A percentile compares a stretch with the other conserved stretches of the same genome.
phyloP scores from a whole-genome alignment of 2,113 vertebrate species.

The Elephantulus edwardii region DNA sequence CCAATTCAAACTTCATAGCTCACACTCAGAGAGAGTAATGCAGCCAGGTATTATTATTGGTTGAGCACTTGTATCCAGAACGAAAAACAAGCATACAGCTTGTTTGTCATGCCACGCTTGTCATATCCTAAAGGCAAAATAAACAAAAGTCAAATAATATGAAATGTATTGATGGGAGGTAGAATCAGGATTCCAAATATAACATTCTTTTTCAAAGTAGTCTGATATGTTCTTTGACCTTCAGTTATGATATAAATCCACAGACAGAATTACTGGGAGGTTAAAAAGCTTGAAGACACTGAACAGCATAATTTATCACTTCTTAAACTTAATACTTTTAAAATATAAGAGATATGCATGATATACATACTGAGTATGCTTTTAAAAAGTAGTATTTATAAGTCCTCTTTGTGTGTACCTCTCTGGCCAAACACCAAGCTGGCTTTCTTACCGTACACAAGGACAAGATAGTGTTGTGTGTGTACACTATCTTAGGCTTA shows the following conservation, averaged over 20 bases:
- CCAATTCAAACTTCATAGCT: not conserved
- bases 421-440: not conserved
- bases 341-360: not conserved
- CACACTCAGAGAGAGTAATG: not conserved
- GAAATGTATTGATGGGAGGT: not conserved
- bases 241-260: not conserved
- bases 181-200: not conserved
- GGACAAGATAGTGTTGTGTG: accelerated
- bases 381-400: not conserved
- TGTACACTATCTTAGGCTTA: accelerated
- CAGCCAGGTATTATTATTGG: not conserved
- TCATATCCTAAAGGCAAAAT: not conserved
- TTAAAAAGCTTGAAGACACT: not conserved
- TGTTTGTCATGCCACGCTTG: not conserved
- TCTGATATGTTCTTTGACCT: not conserved
- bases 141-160: not conserved
- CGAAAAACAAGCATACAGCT: not conserved
- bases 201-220: not conserved
- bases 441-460: too few species aligned
- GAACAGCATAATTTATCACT: too few species aligned
- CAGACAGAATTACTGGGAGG: not conserved
- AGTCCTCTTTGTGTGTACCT: not conserved
- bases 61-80: not conserved
- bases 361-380: not conserved
- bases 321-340: not conserved